Conservation (phyloP, 2,797 vertebrate genomes). For the Clarias pachynema region DNA sequence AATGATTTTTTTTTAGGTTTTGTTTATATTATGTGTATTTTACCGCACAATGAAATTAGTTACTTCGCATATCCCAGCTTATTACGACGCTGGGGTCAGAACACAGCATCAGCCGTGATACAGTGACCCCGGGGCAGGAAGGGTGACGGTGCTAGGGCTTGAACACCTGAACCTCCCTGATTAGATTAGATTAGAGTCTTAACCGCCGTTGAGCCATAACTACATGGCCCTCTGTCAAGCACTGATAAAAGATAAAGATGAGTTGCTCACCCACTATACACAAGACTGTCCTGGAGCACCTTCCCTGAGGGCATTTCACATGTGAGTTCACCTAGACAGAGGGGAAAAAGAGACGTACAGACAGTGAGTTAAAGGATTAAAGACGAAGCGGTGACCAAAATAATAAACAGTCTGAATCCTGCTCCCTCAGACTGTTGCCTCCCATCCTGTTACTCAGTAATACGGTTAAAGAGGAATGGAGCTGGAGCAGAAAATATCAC, state of each 20-base stretch:
- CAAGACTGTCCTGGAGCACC: conserved; percentile 88
- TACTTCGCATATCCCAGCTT: no score
- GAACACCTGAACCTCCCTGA: no score
- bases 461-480: neutral
- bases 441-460: conserved; percentile 15
- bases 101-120: no score
- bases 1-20: no score
- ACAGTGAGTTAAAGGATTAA: neutral
- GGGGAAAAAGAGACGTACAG: conserved; percentile 12
- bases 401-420: conserved; percentile 9
- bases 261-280: conserved; percentile 90
- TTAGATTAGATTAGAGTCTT: no score
- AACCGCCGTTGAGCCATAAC: no score
- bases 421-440: conserved; percentile 1
- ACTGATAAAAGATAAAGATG: neutral
- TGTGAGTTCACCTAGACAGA: conserved; percentile 81
- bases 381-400: conserved; percentile 37
- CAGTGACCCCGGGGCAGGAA: no score
- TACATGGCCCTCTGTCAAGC: neutral
- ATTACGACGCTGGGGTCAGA: no score
- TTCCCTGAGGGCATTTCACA: conserved; percentile 81
- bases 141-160: no score
- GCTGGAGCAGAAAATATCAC: neutral
- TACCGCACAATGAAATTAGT: no score
- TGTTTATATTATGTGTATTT: neutral